Evolutionary conservation across 2,888 invertebrate species (phyloP), one percentile per base, ranked within the genome.

Genomic region (Phlogophora meticulosa): DNA sequence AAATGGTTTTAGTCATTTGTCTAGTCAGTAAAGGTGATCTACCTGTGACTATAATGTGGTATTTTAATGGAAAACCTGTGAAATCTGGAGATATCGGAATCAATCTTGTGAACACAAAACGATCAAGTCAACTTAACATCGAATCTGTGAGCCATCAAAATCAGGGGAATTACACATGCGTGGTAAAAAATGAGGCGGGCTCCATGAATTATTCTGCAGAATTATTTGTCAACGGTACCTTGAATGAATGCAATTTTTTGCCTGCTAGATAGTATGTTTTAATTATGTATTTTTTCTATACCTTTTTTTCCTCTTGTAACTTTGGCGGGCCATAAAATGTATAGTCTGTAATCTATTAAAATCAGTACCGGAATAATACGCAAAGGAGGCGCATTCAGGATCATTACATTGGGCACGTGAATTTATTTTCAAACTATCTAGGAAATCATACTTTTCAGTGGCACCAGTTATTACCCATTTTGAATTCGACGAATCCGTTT

Each of bases 1-100:
- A 98, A 91, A 96, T 97, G 89, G 97, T 97, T 67, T 96, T 97
- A 78, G 95, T 96, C 20, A 97, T 96, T 61, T 97, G 97, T 87
- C 96, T 97, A 64, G 96, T 97, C 66, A 96, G 96, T 67, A 97
- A 97, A 91, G 97, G 97, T 49, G 97, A 97, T 90, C 90, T 97
- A 62, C 97, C 97, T 32, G 93, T 97, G 80, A 96, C 96, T 83
- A 97, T 97, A 81, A 95, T 96, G 68, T 98, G 97, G 97, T 96
- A 96, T 72, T 96, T 97, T 78, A 97, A 97, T 87, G 96, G 96
- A 69, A 91, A 91, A 38, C 89, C 91, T 74, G 87, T 94, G 24
- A 93, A 93, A 83, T 88, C 93, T 56, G 92, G 91, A 72, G 90
- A 92, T 40, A 87, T 89, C 76, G 94, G 93, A 78, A 87, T 95